Evolutionary conservation across 1,140 invertebrate genomes (phyloP).

Genomic region (Rhagoletis pomonella): DNA sequence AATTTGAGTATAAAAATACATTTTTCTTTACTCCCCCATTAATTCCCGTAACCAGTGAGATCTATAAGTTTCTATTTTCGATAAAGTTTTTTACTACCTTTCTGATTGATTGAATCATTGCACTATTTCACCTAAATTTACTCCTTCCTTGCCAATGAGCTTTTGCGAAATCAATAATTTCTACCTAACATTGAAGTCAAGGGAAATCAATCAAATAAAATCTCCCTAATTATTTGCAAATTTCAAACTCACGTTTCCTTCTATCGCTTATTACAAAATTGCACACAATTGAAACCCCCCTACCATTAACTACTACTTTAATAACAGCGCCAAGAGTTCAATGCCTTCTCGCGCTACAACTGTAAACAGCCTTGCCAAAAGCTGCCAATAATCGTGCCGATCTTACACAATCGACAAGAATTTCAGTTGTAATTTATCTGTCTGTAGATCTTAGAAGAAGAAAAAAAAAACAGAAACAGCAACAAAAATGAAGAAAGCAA

Average conservation of each 20-base stretch:
- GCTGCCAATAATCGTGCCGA: slow-evolving; percentile 37
- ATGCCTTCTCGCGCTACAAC: not conserved
- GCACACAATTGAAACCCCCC: not conserved
- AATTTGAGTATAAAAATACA: no score
- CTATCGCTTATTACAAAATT: slow-evolving; percentile 6
- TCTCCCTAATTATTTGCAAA: not conserved
- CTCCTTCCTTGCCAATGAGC: not conserved
- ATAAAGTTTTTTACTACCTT: no score
- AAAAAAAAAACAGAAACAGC: not conserved
- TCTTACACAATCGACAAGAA: slow-evolving; percentile 46
- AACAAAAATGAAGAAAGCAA: not conserved
- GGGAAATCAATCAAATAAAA: slow-evolving; percentile 1
- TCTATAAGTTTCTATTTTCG: no score
- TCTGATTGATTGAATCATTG: no score
- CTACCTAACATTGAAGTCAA: not conserved
- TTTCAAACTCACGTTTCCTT: not conserved
- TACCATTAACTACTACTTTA: not conserved
- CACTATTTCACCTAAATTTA: not conserved
- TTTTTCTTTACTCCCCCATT: no score
- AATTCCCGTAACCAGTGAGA: no score
- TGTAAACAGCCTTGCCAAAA: slow-evolving; percentile 40
- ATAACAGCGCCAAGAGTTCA: slow-evolving; percentile 3
- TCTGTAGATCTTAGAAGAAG: not conserved
- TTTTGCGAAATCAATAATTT: not conserved
- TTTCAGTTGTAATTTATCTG: slow-evolving; percentile 40